Base-by-base conservation (phyloP, 1,140 invertebrate species). In the Drosophila kanapiae region DNA sequence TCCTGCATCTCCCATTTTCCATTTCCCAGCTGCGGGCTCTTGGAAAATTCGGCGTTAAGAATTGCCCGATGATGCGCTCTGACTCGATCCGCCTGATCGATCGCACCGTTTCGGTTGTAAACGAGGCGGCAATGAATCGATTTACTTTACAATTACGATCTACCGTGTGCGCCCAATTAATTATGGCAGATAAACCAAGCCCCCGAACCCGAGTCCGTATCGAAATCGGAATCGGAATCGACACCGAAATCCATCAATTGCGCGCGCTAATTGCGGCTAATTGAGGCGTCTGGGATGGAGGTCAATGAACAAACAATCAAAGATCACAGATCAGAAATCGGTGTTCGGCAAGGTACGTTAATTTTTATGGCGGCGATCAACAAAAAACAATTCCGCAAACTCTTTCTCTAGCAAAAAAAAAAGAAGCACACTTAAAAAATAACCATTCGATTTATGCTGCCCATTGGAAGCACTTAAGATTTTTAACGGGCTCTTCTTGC, bases 251-350 rank as follows among this genome's bases (percentile, higher is more conserved):
- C 67, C 67, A 68, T 70, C 67, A 70, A 68, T 68, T 54, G 31
- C 10, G 29, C 33, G 61, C 47, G 38, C 31, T 70, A 70, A 69
- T 69, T 69, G 67, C 67, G 65, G 37, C 65, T 69, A 69, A 69
- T 67, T 70, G 67, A 38, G 38, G 38, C 43, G 23, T 11, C 53
- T 8, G 18, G 13, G 33, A 70, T 70, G 67, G 67, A 70, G 67
- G 67, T 70, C 67, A 70, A 68, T 70, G 67, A 70, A 70, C 62
- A 70, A 70, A 70, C 67, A 70, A 69, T 27, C 51, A 2, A 10
- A 53, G 49, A 53, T 53, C 49, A 35, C 2, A 53, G 49, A 53
- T 33, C 27, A 23, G 5, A 13, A 13, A n/a, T 29, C 5, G 16
- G 31, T 37, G 31, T 5, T 53, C 31, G 51, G 37, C 40, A 60